These are phyloP conservation scores for Pseudococcus viburni DNA, from an alignment of 2,888 invertebrate species.

Conservation along the genomic window DNA sequence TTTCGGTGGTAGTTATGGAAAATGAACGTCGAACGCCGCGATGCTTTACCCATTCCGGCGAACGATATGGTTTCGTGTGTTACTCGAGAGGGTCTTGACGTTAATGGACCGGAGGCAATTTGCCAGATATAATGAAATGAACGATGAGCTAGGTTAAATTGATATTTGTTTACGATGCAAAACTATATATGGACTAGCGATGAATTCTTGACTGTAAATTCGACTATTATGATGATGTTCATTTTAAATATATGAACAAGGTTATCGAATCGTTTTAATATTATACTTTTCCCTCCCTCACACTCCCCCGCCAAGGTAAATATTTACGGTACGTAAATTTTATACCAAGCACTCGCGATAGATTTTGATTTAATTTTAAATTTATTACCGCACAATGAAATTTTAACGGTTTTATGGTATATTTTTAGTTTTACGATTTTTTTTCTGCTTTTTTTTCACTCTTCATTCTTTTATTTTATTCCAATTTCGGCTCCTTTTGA, in stretches of 20 bases:
- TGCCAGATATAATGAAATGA: conserved; percentile 50
- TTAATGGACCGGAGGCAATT: conserved; percentile 49
- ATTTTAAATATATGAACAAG: conserved; percentile 25
- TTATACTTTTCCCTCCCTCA: not conserved
- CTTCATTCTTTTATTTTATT: not conserved
- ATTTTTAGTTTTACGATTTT: conserved; percentile 18
- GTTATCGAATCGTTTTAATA: conserved; percentile 9
- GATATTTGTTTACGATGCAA: conserved; percentile 47
- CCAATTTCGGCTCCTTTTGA: not conserved
- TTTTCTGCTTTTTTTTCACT: not conserved
- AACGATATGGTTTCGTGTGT: conserved; percentile 8
- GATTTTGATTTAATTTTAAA: conserved; percentile 48
- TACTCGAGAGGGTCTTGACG: conserved; percentile 28
- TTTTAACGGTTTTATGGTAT: not conserved
- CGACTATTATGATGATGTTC: conserved; percentile 39
- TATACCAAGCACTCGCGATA: not conserved
- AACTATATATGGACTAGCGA: conserved; percentile 12
- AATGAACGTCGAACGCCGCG: not conserved
- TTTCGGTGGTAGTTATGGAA: conserved; percentile 48
- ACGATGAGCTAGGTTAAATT: conserved; percentile 45
- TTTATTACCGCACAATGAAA: conserved; percentile 1
- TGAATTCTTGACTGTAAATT: conserved; percentile 33
- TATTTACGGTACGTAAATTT: conserved; percentile 50
- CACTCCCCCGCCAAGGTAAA: not conserved
- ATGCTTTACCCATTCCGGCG: not conserved